A percentile compares a stretch with the other conserved stretches of the same genome.
Evolutionary conservation across 2,113 vertebrate genomes (phyloP).

Genomic region (Polyodon spathula): DNA sequence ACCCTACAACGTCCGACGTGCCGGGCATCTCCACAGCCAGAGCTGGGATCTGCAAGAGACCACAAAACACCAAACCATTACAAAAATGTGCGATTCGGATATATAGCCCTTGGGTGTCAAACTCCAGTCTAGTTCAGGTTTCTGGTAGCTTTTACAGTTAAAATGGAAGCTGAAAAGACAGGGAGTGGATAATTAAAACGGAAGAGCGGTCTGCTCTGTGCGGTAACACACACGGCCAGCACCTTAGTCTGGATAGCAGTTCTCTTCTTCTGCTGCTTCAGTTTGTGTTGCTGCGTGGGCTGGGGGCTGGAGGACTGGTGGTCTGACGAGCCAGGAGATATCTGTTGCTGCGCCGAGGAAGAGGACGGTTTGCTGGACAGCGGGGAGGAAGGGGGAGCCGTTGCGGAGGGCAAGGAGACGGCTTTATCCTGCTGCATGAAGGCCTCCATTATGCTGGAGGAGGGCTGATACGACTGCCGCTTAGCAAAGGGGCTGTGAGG

Average conservation of each 20-base stretch:
- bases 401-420: conserved; percentile 47
- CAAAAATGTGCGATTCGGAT: too few relatives aligned
- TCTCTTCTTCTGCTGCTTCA: conserved; percentile 92
- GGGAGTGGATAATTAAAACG: too few relatives aligned
- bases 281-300: conserved; percentile 89
- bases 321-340: conserved; percentile 83
- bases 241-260: conserved; percentile 87
- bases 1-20: conserved; percentile 82
- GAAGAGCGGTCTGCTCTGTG: too few relatives aligned
- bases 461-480: conserved; percentile 77
- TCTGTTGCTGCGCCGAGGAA: conserved; percentile 56
- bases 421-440: conserved; percentile 88
- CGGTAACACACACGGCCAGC: too few relatives aligned
- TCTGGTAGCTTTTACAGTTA: too few relatives aligned
- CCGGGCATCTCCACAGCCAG: conserved; percentile 94
- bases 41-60: conserved; percentile 73
- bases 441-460: conserved; percentile 85
- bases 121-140: too few relatives aligned
- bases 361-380: conserved; percentile 60
- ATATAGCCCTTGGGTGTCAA: too few relatives aligned
- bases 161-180: too few relatives aligned
- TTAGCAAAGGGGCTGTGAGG: conserved; percentile 82
- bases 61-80: not conserved
- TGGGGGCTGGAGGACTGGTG: conserved; percentile 91
- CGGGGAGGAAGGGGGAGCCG: conserved; percentile 60